Base-by-base conservation (phyloP, 2,113 vertebrate genomes). In the Acrocephalus kingi region DNA sequence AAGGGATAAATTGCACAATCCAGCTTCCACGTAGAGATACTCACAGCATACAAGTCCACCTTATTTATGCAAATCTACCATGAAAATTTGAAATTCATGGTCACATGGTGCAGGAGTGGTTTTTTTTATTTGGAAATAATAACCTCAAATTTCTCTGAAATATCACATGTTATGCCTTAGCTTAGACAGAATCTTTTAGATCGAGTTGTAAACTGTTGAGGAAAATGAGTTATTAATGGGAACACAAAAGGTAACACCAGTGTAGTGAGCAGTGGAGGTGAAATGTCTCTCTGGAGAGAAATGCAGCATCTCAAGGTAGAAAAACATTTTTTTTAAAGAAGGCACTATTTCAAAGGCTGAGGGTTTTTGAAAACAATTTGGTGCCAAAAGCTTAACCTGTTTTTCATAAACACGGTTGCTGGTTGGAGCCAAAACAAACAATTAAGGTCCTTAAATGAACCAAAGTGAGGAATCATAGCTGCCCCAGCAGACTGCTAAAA, bases 311-410 rank as follows among this genome's bases (percentile, higher is more conserved):
- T 91, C 71, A 94, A 94, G 90, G 92, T 94, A 94, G 93, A 59
- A 91, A 96, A 96, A 58, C 78, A 77, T 54, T 81, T 91, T 91
- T 79, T 88, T 90, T 51, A 18, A 95, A 94, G 91, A 74, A 91
- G 74, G 82, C 83, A 85, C 64, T 75, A 64, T 97, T 96, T 98
- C 97, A 97, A 97, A 98, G 95, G 55, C 92, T 87, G 82, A 97
- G 93, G 66, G 33, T 87, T 95, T 94, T 83, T 83, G 86, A 93
- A 95, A 96, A 95, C 92, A 95, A 97, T 98, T 97, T 95, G 94
- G 96, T 98, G 98, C 98, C 98, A 98, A 96, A 96, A 98, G 94
- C 95, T 91, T 98, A 98, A 98, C 98, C 95, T 98, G 98, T 98
- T 98, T 98, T 98, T 98, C 97, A 98, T 98, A 98, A 98, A 98